A percentile compares a stretch with the other conserved stretches of the same genome.
These are phyloP conservation scores for Echeneis naucrates DNA, from an alignment of 2,797 vertebrate species.

Conservation along the genomic window DNA sequence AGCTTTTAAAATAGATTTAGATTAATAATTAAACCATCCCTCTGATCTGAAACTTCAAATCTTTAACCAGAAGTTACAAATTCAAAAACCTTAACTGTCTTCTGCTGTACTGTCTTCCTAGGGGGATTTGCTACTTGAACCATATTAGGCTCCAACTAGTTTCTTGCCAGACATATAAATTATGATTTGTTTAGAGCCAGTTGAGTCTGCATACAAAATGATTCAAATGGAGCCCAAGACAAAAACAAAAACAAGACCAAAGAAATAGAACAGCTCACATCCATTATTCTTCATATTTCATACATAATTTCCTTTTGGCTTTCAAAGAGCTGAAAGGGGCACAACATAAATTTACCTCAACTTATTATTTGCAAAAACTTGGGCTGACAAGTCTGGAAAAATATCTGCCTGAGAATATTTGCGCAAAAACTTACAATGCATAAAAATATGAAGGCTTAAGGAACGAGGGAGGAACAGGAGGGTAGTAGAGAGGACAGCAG, in stretches of 20 bases:
- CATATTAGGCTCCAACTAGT: too few species aligned
- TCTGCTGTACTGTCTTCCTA: background rate
- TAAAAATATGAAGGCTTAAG: too few species aligned
- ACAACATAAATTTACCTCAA: background rate
- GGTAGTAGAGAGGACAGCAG: too few species aligned
- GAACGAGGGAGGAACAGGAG: background rate
- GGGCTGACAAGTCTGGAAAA: background rate
- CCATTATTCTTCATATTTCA: background rate
- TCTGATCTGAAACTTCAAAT: slow-evolving; percentile 11
- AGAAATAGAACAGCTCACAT: background rate
- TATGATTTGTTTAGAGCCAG: background rate
- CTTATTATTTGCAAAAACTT: background rate
- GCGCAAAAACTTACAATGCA: background rate
- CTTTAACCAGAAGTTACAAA: slow-evolving; percentile 1
- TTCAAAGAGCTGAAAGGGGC: background rate
- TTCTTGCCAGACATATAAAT: background rate
- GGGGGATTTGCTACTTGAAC: too few species aligned
- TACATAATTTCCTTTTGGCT: background rate
- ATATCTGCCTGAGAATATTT: background rate
- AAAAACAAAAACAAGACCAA: background rate
- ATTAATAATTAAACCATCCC: background rate
- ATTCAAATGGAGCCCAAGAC: background rate
- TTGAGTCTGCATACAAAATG: background rate
- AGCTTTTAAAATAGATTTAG: background rate
- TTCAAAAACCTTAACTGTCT: background rate